Base-by-base conservation (phyloP, 2,888 invertebrate genomes). In the Zygaena filipendulae region DNA sequence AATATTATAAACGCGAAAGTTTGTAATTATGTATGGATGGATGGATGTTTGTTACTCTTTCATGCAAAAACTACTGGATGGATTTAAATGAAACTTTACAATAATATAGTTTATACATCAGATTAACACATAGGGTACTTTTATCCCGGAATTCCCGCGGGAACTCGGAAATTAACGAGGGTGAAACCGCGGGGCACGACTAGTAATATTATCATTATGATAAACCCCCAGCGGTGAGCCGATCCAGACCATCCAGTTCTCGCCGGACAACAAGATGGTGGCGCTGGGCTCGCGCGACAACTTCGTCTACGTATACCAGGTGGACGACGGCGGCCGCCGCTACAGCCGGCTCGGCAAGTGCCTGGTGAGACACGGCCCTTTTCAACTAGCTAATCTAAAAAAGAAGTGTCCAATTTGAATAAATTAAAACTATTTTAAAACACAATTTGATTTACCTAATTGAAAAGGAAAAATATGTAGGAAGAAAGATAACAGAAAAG, bases 231-330 rank as follows among this genome's bases (percentile, higher is more conserved):
- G 79, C 0, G 64, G 67, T 29, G 86, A 86, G 43, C 81, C 83
- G 4, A 84, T 86, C 40, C 84, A 91, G 72, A 87, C 87, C n/a
- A 85, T 90, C 35, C 83, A 84, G 54, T 91, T 86, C 64, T 87
- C 91, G 2, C 90, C 90, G 25, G 90, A 94, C 80, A 93, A 93
- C 38, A 81, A 81, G 39, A 72, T 88, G 54, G 71, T 96, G 30
- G 95, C 95, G 7, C 67, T 95, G 27, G 95, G 95, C 4, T 95
- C 93, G 0, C 81, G 93, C 7, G 95, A 96, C 69, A 94, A 93
- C 82, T 86, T 87, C 59, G 88, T 96, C 52, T 96, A 95, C 69
- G 82, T 96, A 38, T 95, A 95, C 75, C 88, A 92, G 64, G 89
- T 91, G 3, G 84, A 86, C 27, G 91, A 91, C 34, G 84, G 83